Evolutionary conservation across 92 coral and sea anemone species (phyloP), one percentile per base, ranked within the genome.

Genomic region (Zoanthus solanderi): DNA sequence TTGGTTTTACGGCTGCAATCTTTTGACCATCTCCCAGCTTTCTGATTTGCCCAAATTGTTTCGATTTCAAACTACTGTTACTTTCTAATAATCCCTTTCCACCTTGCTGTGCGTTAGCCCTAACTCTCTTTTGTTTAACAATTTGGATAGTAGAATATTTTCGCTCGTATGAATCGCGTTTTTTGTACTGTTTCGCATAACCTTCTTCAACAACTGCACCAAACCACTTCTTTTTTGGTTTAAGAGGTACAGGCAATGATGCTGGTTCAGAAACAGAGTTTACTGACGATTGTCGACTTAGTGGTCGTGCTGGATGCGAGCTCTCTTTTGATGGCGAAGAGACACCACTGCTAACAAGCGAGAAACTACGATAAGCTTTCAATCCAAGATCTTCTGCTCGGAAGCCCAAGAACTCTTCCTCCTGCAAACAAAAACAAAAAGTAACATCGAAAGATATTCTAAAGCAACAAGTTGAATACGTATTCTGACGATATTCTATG

Each of bases 311-410:
- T 46, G 92, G 88, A 63, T 32, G 65, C 83, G 82, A 85, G 89
- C 93, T 90, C 71, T 88, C 78, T 81, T 87, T 79, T 44, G 79
- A 75, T 83, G 87, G 92, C 14, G 90, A 73, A 54, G 76, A 57
- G 3, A 34, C n/a, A 84, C 86, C 45, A 76, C 88, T 69, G 29
- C 83, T 67, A 54, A 58, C 78, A 74, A 91, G 48, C 23, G 94
- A 80, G 18, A 94, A 72, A 76, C 78, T 94, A 28, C 93, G 96
- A 77, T 94, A 97, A 28, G 99, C 98, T 58, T 91, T 91, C 42
- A 94, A 93, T 42, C 97, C 98, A 75, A 96, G 81, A 46, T 97
- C 99, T 90, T 97, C 97, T n/a, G 98, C 93, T 84, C 94, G 88
- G 83, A 97, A 97, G 50, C 99, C 99, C 67, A 93, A 87, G 47